Percentiles rank a stretch among this genome's conserved stretches.
These are phyloP conservation scores for Matsumyia berberina DNA, from an alignment of 2,888 invertebrate species.

Conservation along the genomic window DNA sequence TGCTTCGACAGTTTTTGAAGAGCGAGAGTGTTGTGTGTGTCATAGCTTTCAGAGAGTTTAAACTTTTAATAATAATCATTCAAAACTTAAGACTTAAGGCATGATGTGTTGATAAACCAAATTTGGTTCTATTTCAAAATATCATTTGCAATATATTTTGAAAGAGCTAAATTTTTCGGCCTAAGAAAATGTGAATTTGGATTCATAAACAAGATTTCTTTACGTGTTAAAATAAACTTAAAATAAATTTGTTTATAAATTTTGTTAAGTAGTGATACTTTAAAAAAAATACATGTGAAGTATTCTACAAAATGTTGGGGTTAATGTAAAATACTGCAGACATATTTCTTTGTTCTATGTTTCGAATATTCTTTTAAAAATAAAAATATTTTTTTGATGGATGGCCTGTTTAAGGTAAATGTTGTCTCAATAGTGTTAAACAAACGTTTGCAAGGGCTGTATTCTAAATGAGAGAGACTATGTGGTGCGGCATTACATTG, in stretches of 20 bases:
- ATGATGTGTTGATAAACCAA: not conserved
- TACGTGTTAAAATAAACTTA: not conserved
- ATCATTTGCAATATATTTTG: constrained; percentile 32
- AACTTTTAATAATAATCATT: not conserved
- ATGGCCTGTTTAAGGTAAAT: not conserved
- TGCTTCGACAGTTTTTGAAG: constrained; percentile 17
- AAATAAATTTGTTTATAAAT: constrained; percentile 15
- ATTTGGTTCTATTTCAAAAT: constrained; percentile 49
- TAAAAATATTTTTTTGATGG: no score
- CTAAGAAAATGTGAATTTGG: not conserved
- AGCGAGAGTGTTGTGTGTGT: not conserved
- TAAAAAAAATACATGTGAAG: constrained; percentile 46
- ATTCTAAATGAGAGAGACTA: no score
- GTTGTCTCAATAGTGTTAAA: not conserved
- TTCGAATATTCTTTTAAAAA: no score
- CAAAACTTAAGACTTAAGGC: not conserved
- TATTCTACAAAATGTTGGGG: constrained; percentile 67
- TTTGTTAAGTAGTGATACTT: no score
- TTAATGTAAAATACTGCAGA: constrained; percentile 58
- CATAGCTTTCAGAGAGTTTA: constrained; percentile 60
- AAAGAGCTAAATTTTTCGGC: constrained; percentile 34
- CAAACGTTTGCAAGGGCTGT: no score
- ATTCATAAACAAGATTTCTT: constrained; percentile 8
- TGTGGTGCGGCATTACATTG: no score
- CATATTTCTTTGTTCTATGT: constrained; percentile 1